Conservation (phyloP, 2,888 invertebrate genomes). For the Cecidostiba fungosa region DNA sequence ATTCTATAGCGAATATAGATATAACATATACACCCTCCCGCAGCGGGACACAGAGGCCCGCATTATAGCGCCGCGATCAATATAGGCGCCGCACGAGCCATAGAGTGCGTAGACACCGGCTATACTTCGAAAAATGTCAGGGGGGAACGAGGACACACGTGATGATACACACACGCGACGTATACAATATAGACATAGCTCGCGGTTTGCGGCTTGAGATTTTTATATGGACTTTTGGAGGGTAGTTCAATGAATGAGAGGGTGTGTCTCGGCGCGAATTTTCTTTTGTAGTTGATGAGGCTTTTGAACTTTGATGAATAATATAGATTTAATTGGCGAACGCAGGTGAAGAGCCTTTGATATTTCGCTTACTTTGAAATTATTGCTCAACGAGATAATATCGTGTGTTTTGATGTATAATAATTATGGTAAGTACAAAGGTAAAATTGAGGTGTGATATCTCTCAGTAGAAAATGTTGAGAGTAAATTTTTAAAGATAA, state of each 20-base stretch:
- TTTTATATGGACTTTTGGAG: background rate
- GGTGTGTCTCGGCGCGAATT: background rate
- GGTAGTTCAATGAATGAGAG: background rate
- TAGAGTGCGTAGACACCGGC: background rate
- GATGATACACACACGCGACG: background rate
- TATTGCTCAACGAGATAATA: too few species aligned
- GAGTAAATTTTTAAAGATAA: too few species aligned
- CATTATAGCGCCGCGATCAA: background rate
- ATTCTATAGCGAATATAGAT: background rate
- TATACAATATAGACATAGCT: background rate
- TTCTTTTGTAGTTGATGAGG: background rate
- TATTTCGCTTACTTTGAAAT: too few species aligned
- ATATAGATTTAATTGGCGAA: too few species aligned
- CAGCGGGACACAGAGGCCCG: background rate
- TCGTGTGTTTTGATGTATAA: too few species aligned
- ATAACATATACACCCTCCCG: background rate
- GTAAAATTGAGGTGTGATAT: too few species aligned
- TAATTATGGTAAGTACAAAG: too few species aligned
- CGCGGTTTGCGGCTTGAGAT: background rate
- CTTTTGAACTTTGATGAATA: background rate
- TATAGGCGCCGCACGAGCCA: background rate
- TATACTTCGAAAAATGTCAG: background rate
- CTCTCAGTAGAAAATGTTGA: too few species aligned
- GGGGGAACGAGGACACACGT: background rate
- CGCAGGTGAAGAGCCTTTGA: too few species aligned